These are phyloP conservation scores for Herminia tarsipennalis DNA, from an alignment of 2,888 invertebrate species.

Conservation along the genomic window DNA sequence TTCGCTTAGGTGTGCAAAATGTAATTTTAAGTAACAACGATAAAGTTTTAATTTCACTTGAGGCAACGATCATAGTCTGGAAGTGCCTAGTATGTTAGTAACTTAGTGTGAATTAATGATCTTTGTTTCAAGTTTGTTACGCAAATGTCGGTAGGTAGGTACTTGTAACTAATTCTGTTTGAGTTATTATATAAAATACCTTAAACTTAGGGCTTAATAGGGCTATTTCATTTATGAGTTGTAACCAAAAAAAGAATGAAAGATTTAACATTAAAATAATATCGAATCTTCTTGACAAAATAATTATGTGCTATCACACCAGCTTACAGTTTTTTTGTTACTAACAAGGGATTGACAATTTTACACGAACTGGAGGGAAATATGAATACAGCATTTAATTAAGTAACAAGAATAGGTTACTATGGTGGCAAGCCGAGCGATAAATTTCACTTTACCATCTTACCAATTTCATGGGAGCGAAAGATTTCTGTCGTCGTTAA, in stretches of 20 bases:
- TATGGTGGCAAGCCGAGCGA: constrained; percentile 20
- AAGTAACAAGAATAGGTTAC: constrained; percentile 28
- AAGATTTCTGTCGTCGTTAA: constrained; percentile 60
- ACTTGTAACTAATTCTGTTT: too few relatives aligned
- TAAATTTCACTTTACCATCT: constrained; percentile 51
- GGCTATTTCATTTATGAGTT: too few relatives aligned
- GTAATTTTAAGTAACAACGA: constrained; percentile 51
- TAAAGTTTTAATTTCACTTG: constrained; percentile 51
- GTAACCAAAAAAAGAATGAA: too few relatives aligned
- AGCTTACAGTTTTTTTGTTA: too few relatives aligned
- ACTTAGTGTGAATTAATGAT: constrained; percentile 36
- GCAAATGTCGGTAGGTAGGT: too few relatives aligned
- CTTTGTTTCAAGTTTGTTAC: constrained; percentile 25
- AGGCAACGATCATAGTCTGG: constrained; percentile 30
- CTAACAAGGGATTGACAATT: not conserved
- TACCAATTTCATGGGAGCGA: constrained; percentile 52
- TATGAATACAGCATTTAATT: constrained; percentile 21
- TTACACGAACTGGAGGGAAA: not conserved
- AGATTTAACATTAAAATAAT: too few relatives aligned
- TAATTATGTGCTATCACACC: too few relatives aligned
- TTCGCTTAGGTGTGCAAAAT: constrained; percentile 56
- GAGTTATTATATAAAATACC: too few relatives aligned
- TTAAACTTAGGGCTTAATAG: too few relatives aligned
- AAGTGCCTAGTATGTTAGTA: constrained; percentile 32
- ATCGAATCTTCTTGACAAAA: too few relatives aligned